phyloP scores from a whole-genome alignment of 1,140 invertebrate genomes.

The Philopotamus ludificatus region DNA sequence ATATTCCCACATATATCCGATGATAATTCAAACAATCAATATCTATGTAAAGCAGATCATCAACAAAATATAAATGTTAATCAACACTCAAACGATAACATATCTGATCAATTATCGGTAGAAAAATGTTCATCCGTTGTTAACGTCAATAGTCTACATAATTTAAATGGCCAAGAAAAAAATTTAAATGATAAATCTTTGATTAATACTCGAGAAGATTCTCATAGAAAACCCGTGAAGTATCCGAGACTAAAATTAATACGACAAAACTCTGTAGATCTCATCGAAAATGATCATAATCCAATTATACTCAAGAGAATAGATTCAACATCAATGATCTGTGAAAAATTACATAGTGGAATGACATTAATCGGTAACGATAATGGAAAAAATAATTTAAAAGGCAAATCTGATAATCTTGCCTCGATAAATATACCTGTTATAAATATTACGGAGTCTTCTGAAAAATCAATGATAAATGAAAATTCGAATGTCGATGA shows the following conservation, averaged over 20 bases:
- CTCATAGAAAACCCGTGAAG: constrained; percentile 1
- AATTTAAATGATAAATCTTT: constrained; percentile 14
- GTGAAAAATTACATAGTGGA: no score
- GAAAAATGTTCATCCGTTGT: no score
- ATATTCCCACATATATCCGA: constrained; percentile 39
- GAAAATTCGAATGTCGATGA: not conserved
- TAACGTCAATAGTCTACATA: no score
- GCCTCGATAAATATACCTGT: constrained; percentile 19
- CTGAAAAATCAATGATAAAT: not conserved
- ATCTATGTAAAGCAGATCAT: not conserved
- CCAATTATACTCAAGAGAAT: not conserved
- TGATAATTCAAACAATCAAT: constrained; percentile 10
- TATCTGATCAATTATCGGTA: not conserved
- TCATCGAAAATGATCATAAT: constrained; percentile 14
- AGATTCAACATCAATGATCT: no score
- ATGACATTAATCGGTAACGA: no score
- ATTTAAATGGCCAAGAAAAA: constrained; percentile 2
- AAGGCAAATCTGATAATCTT: not conserved
- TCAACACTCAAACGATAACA: not conserved
- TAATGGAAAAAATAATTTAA: no score
- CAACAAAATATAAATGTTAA: constrained; percentile 2
- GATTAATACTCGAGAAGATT: not conserved
- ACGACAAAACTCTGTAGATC: constrained; percentile 36
- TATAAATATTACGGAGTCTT: constrained; percentile 35
- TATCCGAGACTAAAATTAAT: constrained; percentile 21